Conservation (phyloP, 1,140 invertebrate species). For the Drosophila melanogaster region Release_6_plus_ISO1_MT NT_033779.5:859001-859500, state of each 20-base stretch:
- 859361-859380: slow-evolving; percentile 79
- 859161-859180: slow-evolving; percentile 43
- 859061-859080: too few species aligned
- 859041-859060: too few species aligned
- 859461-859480: neutral
- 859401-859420: slow-evolving; percentile 27
- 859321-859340: slow-evolving; percentile 79
- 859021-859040: too few species aligned
- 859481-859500: neutral
- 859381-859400: slow-evolving; percentile 80
- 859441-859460: slow-evolving; percentile 1
- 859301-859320: slow-evolving; percentile 55
- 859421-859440: slow-evolving; percentile 33
- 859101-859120: slow-evolving; percentile 15
- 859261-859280: neutral
- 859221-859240: slow-evolving; percentile 80
- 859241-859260: slow-evolving; percentile 24
- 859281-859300: slow-evolving; percentile 16
- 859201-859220: slow-evolving; percentile 67
- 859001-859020: too few species aligned
- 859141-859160: slow-evolving; percentile 51
- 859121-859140: slow-evolving; percentile 28
- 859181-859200: slow-evolving; percentile 57
- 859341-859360: slow-evolving; percentile 84
- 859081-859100: too few species aligned